Evolutionary conservation across 1,140 invertebrate species (phyloP), one percentile per base, ranked within the genome.

Genomic region (Neodiprion virginianus): DNA sequence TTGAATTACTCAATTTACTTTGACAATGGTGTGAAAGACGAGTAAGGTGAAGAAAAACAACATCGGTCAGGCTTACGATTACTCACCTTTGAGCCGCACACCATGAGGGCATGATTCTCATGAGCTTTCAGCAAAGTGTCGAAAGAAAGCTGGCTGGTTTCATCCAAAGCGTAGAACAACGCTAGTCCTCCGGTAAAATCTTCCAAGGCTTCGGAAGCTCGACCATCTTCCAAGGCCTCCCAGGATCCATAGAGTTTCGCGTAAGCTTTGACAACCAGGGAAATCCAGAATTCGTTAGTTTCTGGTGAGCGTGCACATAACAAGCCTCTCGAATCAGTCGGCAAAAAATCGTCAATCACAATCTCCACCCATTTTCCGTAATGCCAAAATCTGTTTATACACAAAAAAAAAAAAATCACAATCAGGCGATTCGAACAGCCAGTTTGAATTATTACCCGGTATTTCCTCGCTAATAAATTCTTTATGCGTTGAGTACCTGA

Each of bases 121-220:
- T 94, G 94, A 0, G 96, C 98, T 88, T 67, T 96, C 81, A 79
- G 99, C 90, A 78, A 99, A 97, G 72, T 92, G 93, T 81, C 96
- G 98, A 17, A 99, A 91, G 88, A 98, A 97, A 0, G 28, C 5
- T 40, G 93, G 90, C 78, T 40, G 1, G 28, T 40, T 40, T 97
- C 92, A 11, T 93, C 92, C 80, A 98, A 91, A 74, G 98, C 95
- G 82, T 96, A 99, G 93, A 96, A 96, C 88, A 99, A 98, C 0
- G 96, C 96, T 0, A 99, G 95, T 66, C 98, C 98, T 4, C 97
- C 98, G 10, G 98, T 99, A 85, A 99, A 99, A 89, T 99, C 98
- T 84, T 99, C 98, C 94, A 99, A 97, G 0, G 98, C 98, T 86
- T 99, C 98, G 81, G 95, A 96, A 0, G 97, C 98, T 1, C 96